phyloP scores from a whole-genome alignment of 2,113 vertebrate genomes.

The Excalfactoria chinensis region DNA sequence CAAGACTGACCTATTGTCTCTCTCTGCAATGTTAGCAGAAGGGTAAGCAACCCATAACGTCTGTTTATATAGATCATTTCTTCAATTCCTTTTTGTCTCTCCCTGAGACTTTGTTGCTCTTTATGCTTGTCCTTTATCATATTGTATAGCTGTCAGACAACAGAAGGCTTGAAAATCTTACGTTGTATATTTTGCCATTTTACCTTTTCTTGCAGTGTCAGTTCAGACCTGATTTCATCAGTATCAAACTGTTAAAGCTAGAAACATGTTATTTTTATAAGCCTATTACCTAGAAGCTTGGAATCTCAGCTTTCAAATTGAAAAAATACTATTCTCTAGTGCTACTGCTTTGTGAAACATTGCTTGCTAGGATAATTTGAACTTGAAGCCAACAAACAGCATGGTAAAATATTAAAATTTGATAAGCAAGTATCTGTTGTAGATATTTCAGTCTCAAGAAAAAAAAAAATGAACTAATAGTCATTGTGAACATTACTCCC shows the following conservation, averaged over 20 bases:
- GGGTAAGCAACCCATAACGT: constrained; percentile 38
- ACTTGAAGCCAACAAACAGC: constrained; percentile 5
- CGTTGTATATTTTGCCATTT: constrained; percentile 8
- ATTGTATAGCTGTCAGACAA: not conserved
- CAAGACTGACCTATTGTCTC: constrained; percentile 52
- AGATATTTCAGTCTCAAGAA: not conserved
- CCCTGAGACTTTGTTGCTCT: constrained; percentile 46
- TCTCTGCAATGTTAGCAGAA: constrained; percentile 36
- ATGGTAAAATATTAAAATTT: constrained; percentile 14
- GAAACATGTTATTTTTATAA: not conserved
- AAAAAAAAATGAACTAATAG: not conserved
- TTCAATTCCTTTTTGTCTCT: constrained; percentile 37
- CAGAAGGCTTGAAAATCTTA: constrained; percentile 20
- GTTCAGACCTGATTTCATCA: constrained; percentile 21
- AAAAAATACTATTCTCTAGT: not conserved
- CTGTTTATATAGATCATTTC: constrained; percentile 43
- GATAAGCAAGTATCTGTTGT: not conserved
- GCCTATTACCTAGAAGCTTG: not conserved
- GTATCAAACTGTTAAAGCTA: constrained; percentile 16
- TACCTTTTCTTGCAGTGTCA: constrained; percentile 4
- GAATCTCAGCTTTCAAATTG: not conserved
- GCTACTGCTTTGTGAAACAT: constrained; percentile 2
- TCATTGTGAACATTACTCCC: not conserved
- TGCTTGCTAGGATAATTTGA: constrained; percentile 25
- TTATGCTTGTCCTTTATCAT: constrained; percentile 34